Evolutionary conservation across 2,888 invertebrate genomes (phyloP), one percentile per base, ranked within the genome.

Genomic region (Arctia plantaginis): DNA sequence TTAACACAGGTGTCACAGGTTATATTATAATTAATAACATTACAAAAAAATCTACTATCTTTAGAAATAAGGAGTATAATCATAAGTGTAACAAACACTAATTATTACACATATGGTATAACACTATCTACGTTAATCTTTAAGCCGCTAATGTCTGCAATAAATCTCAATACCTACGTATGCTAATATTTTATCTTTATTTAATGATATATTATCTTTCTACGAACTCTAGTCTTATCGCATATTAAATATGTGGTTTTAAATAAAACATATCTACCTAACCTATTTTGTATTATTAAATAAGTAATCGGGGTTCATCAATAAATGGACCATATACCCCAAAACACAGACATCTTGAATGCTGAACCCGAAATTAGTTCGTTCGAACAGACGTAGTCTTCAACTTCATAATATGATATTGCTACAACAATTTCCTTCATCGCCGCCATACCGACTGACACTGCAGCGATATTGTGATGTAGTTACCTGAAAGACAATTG

Each of bases 111-210:
- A n/a, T n/a, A n/a, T n/a, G n/a, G n/a, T n/a, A n/a, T n/a, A n/a
- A n/a, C n/a, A 65, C 35, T 39, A 7, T n/a, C 66, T 15, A 15
- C 27, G 15, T 66, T 41, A 66, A 41, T 27, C 44, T 27, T 67
- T 67, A 30, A 20, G 18, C 10, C 41, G 44, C 30, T 20, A 44
- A 44, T 67, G 30, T 66, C 27, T 27, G 44, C 41, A 20, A 66
- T 20, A 41, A 44, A 67, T 67, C 10, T 30, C 44, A n/a, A n/a
- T 67, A 67, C 0, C 20, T 67, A 41, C 15, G 3, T 47, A 23
- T 30, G 15, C 30, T 62, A 62, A 30, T 62, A 62, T 67, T 44
- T 67, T 67, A 67, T 44, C 67, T 30, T 27, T 27, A 59, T 62
- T 62, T 30, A 30, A 6, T 30, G 30, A 59, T 59, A 15, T 62